Evolutionary conservation across 2,113 vertebrate species (phyloP).

Genomic region (Campylomormyrus numenius): DNA sequence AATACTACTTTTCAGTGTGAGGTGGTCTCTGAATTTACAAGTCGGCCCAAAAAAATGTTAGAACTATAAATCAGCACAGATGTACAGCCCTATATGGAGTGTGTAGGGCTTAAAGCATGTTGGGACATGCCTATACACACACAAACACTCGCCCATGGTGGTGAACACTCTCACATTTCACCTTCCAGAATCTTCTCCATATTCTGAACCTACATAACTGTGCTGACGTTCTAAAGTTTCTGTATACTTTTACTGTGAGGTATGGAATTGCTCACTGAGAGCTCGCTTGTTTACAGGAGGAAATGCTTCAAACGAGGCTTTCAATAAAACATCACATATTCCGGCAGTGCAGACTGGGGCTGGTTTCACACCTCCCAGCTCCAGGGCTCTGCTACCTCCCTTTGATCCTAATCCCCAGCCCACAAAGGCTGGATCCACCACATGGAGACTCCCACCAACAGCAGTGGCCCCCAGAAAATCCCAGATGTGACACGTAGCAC

Average conservation of each 20-base stretch:
- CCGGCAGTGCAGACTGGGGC: background rate
- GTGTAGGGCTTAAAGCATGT: background rate
- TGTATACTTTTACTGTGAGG: background rate
- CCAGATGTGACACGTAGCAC: background rate
- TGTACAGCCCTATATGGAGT: background rate
- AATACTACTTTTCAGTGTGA: constrained; percentile 2
- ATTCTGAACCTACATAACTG: background rate
- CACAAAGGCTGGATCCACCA: background rate
- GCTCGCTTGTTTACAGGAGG: background rate
- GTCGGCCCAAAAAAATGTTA: background rate
- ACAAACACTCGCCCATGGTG: background rate
- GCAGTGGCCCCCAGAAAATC: background rate
- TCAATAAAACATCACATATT: background rate
- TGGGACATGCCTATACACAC: background rate
- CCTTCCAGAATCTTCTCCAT: background rate
- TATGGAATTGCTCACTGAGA: background rate
- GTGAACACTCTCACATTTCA: background rate
- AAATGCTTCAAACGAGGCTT: background rate
- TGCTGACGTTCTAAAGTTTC: background rate
- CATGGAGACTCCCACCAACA: background rate
- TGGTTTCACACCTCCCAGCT: background rate
- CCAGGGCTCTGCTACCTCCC: background rate
- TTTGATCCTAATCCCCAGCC: background rate
- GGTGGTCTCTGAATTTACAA: background rate
- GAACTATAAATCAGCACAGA: background rate